These are phyloP conservation scores for Tuberolachnus salignus DNA, from an alignment of 2,888 invertebrate species.

Conservation along the genomic window DNA sequence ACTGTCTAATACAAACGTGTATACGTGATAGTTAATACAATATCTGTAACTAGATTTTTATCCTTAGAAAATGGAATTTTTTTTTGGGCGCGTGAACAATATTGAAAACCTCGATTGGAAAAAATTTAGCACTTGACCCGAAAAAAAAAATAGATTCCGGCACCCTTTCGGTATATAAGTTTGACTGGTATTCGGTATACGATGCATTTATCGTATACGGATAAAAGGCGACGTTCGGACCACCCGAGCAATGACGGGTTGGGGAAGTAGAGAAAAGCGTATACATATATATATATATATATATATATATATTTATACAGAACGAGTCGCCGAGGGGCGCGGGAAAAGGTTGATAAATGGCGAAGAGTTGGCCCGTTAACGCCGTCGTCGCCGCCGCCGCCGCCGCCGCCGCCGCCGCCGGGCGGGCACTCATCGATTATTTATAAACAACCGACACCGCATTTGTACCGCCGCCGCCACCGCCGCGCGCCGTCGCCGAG, in stretches of 20 bases:
- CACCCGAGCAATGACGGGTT: not conserved
- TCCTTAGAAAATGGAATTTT: too few species aligned
- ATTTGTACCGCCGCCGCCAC: conserved; percentile 24
- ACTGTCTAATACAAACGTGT: too few species aligned
- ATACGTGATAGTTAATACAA: too few species aligned
- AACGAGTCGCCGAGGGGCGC: not conserved
- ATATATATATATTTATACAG: not conserved
- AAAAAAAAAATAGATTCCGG: too few species aligned
- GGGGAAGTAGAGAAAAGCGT: not conserved
- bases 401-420: too few species aligned
- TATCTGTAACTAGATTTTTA: too few species aligned
- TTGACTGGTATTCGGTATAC: too few species aligned
- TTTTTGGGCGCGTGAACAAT: too few species aligned
- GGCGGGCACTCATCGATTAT: conserved; percentile 53
- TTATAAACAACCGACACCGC: conserved; percentile 47
- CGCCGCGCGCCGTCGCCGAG: not conserved
- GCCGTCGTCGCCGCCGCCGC: conserved; percentile 32
- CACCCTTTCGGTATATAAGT: too few species aligned
- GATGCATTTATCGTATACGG: too few species aligned
- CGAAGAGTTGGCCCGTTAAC: conserved; percentile 51
- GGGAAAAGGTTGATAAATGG: conserved; percentile 44
- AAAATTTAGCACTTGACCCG: too few species aligned
- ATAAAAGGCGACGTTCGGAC: conserved; percentile 15
- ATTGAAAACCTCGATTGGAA: too few species aligned
- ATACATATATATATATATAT: not conserved